A percentile compares a stretch with the other conserved stretches of the same genome.
These are phyloP conservation scores for Ophonus ardosiacus DNA, from an alignment of 2,888 invertebrate genomes.

Conservation along the genomic window DNA sequence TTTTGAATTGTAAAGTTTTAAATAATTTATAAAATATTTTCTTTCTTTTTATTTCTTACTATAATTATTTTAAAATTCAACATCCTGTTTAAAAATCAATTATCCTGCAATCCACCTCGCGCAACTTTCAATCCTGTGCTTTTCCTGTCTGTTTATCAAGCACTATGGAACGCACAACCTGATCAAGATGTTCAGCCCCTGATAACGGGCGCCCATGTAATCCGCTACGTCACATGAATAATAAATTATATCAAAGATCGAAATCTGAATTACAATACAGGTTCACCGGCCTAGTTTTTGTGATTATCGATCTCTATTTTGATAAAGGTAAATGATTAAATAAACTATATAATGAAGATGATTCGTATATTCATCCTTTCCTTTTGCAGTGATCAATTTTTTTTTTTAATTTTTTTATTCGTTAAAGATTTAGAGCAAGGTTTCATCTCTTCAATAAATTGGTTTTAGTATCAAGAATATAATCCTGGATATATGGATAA, in stretches of 20 bases:
- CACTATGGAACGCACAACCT: not conserved
- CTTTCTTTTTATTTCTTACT: too few relatives aligned
- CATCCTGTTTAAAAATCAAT: too few relatives aligned
- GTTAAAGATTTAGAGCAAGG: too few relatives aligned
- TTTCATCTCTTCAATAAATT: too few relatives aligned
- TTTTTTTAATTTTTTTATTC: not conserved
- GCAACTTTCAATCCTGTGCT: not conserved
- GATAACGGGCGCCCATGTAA: not conserved
- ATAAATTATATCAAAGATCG: conserved; percentile 20
- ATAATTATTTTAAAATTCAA: too few relatives aligned
- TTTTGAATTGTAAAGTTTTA: too few relatives aligned
- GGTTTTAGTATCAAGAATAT: too few relatives aligned
- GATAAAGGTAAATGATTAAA: not conserved
- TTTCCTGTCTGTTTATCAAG: not conserved
- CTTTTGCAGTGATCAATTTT: not conserved
- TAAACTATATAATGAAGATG: not conserved
- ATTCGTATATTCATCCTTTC: not conserved
- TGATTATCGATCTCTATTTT: not conserved
- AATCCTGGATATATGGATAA: too few relatives aligned
- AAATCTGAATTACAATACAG: conserved; percentile 42
- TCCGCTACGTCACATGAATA: conserved; percentile 35
- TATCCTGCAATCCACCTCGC: not conserved
- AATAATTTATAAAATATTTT: too few relatives aligned
- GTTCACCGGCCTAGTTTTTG: not conserved
- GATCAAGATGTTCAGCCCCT: conserved; percentile 22